Conservation (phyloP, 2,797 vertebrate species). For the Hydrophis major region DNA sequence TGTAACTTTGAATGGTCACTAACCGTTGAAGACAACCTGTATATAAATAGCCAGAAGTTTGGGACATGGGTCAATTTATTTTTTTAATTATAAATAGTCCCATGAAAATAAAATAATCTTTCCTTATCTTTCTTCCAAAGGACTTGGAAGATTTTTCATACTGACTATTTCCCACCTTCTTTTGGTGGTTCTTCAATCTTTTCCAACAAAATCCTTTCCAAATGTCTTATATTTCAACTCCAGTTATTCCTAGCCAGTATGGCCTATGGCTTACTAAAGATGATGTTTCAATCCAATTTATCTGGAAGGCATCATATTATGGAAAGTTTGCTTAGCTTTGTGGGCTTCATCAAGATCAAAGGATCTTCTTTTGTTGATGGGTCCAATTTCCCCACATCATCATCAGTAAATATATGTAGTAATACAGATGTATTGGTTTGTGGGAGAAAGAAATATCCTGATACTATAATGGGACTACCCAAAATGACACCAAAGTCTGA, state of each 20-base stretch:
- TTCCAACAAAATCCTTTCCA: not conserved
- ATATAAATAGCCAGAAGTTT: constrained; percentile 31
- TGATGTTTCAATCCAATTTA: not conserved
- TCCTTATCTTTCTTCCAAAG: constrained; percentile 5
- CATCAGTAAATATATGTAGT: not conserved
- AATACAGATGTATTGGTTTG: not conserved
- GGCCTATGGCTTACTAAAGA: not conserved
- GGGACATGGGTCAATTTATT: constrained; percentile 32
- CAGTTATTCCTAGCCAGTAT: not conserved
- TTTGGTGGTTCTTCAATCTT: not conserved
- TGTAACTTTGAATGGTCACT: not conserved
- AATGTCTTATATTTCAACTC: not conserved
- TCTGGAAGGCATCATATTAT: not conserved
- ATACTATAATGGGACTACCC: not conserved
- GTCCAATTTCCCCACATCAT: not conserved
- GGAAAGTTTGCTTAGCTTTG: not conserved
- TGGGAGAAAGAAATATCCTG: not conserved
- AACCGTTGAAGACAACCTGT: not conserved
- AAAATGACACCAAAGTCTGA: not conserved
- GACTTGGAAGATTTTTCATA: constrained; percentile 8
- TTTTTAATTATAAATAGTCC: constrained; percentile 11
- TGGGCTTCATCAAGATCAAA: not conserved
- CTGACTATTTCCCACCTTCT: not conserved
- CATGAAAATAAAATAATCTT: constrained; percentile 11
- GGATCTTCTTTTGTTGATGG: not conserved